Base-by-base conservation (phyloP, 1,140 invertebrate genomes). In the Heliothis virescens region DNA sequence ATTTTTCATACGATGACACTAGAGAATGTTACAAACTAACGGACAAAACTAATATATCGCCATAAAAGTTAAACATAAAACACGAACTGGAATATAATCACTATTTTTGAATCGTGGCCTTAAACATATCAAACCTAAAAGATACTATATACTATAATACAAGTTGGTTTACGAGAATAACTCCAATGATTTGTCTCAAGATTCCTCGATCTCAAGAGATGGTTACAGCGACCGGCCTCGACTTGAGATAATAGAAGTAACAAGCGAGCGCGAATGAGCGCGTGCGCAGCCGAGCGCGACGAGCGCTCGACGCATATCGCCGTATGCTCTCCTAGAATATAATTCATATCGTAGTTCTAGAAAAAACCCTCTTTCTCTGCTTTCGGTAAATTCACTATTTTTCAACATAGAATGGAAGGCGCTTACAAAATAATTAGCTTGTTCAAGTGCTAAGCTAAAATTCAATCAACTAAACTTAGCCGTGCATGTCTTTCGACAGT, bases 291-390 rank as follows among this genome's bases (percentile, higher is more conserved):
- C 81, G 77, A 90, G 82, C 90, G 88, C 73, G 87, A 88, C 90
- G 85, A 9, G 85, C 92, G 85, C 89, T 92, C 91, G 88, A 93
- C 91, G 91, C 87, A 92, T 87, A 92, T 94, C 92, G 92, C 87
- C 83, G 79, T 85, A 84, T 87, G 85, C 85, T 85, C 82, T 92
- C 90, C 90, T 92, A 94, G 90, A n/a, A n/a, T n/a, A n/a, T n/a
- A n/a, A 89, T 84, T 82, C 76, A 78, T 52, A 59, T 55, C 63
- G 48, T 50, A 50, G 62, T 69, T 63, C 69, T 62, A 77, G 69
- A 65, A 74, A 62, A 53, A 9, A 29, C 18, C 72, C 34, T 78
- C 16, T 67, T 53, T 65, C 75, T 78, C 62, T 78, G n/a, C 21
- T 18, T 78, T 41, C 69, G 53, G n/a, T n/a, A 59, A 34, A 57